Evolutionary conservation across 2,888 invertebrate genomes (phyloP), one percentile per base, ranked within the genome.

Genomic region (Phorcus lineatus): DNA sequence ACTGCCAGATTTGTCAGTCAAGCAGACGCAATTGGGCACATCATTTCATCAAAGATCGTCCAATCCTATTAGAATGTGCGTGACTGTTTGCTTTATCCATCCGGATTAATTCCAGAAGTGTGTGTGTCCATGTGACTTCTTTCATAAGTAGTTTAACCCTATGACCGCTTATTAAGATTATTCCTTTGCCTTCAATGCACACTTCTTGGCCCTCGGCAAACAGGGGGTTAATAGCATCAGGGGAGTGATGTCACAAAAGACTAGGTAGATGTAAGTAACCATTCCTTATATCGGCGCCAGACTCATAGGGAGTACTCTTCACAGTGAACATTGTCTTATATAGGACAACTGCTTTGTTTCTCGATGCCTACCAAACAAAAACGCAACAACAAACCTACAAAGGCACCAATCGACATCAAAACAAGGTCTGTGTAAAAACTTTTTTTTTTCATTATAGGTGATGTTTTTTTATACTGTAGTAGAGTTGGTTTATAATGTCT

Each of bases 61-160:
- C 47, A 62, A 62, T 62, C 62, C 62, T 62, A 62, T 62, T 62
- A 62, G 28, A 62, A 28, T 24, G 62, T 62, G 62, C 62, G 62
- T 62, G 62, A 62, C 62, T 28, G 28, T 62, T 28, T 24, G 24
- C 28, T 13, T 62, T 28, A 62, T 62, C 62, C 28, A 24, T 16
- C 28, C 62, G 28, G 62, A 24, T 24, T 62, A 24, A 62, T 62
- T 28, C 28, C 28, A 28, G 62, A 62, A 22, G 17, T 22, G 62
- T 62, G 62, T 22, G 28, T 28, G 16, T 28, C 62, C 62, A 62
- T 62, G 62, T 62, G 62, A 62, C 28, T 17, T 28, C 47, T 62
- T 62, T 24, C 28, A 62, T 62, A 62, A 62, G 28, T 22, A 28
- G 62, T 28, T 62, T 62, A 62, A 62, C 62, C 62, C 62, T 24